Conservation (phyloP, 35 echinoderm and acorn worm genomes). For the Stichopus chloronotus region DNA sequence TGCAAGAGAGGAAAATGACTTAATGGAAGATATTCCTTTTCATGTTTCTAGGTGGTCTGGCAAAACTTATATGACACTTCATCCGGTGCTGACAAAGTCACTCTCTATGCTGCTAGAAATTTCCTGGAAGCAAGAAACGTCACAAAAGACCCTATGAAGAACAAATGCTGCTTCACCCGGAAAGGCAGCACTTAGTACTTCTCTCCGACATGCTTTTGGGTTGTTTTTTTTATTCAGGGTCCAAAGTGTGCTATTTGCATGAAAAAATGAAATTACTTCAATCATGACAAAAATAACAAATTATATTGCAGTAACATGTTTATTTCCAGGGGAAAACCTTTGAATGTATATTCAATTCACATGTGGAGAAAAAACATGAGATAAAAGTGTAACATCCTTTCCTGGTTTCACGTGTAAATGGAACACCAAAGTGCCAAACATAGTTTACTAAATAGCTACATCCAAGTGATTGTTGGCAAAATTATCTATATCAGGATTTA, state of each 20-base stretch:
- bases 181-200: too few species aligned
- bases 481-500: conserved; percentile 7
- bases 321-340: conserved; percentile 18
- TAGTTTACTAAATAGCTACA: conserved; percentile 37
- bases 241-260: conserved; percentile 8
- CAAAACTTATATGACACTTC: conserved; percentile 68
- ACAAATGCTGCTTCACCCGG: conserved; percentile 73
- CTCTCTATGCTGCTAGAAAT: conserved; percentile 72
- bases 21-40: too few species aligned
- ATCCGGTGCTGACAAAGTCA: conserved; percentile 58
- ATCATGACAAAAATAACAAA: not conserved
- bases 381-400: conserved; percentile 5
- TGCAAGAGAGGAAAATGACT: too few species aligned
- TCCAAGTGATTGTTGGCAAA: conserved; percentile 30
- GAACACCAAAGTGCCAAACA: conserved; percentile 24
- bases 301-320: conserved; percentile 20
- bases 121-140: conserved; percentile 73
- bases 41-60: conserved; percentile 62
- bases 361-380: conserved; percentile 15
- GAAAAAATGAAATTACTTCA: conserved; percentile 26
- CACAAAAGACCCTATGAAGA: conserved; percentile 60
- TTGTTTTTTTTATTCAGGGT: conserved; percentile 23
- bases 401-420: conserved; percentile 9
- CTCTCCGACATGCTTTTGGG: too few species aligned
- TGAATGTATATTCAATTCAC: conserved; percentile 26